phyloP scores from a whole-genome alignment of 2,888 invertebrate genomes.

The Heliconius ismenius region DNA sequence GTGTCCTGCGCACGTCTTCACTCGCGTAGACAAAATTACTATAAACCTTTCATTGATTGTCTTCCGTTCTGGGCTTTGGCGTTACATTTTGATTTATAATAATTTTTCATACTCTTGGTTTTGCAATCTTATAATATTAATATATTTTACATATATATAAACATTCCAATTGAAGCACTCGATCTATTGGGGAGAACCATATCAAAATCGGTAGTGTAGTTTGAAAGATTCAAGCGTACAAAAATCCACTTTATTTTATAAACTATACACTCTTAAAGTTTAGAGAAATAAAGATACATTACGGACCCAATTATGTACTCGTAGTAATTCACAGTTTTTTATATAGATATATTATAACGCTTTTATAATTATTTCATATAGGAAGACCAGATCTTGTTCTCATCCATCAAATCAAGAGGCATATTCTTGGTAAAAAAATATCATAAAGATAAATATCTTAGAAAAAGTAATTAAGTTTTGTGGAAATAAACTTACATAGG shows the following conservation, averaged over 20 bases:
- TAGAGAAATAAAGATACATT: background rate
- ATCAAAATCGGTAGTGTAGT: background rate
- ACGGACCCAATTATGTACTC: background rate
- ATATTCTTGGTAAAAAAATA: background rate
- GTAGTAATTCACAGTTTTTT: background rate
- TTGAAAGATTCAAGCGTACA: background rate
- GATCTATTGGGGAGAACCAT: background rate
- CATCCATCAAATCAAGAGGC: conserved; percentile 1
- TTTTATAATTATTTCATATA: conserved; percentile 2
- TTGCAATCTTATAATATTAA: background rate
- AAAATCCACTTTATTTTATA: background rate
- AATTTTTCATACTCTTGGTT: no score
- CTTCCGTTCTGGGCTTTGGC: no score
- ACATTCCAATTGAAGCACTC: background rate
- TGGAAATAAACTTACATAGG: background rate
- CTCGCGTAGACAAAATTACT: no score
- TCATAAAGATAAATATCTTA: conserved; percentile 18
- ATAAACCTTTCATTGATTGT: no score
- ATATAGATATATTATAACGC: background rate
- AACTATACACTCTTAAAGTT: background rate
- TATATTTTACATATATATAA: background rate
- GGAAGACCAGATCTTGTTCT: background rate
- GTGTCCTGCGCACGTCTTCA: no score
- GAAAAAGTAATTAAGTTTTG: conserved; percentile 19
- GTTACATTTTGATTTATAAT: no score